phyloP scores from a whole-genome alignment of 2,888 invertebrate genomes.

The Caenorhabditis doughertyi region DNA sequence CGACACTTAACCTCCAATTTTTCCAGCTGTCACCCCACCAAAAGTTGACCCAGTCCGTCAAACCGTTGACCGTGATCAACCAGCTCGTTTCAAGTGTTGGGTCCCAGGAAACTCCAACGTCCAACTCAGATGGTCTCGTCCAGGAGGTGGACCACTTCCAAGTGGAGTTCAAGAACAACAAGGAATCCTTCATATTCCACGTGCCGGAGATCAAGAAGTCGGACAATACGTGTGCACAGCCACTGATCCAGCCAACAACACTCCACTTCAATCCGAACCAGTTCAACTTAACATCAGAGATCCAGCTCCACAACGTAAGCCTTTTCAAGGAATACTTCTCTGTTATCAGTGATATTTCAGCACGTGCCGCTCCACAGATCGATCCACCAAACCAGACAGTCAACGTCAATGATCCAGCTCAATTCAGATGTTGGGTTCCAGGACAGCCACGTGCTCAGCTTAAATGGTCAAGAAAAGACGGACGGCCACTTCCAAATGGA shows the following conservation, averaged over 20 bases:
- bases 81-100: conserved; percentile 88
- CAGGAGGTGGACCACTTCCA: conserved; percentile 69
- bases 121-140: conserved; percentile 70
- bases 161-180: conserved; percentile 71
- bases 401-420: conserved; percentile 87
- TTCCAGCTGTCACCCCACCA: conserved; percentile 63
- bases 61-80: conserved; percentile 87
- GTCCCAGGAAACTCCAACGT: conserved; percentile 80
- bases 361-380: conserved; percentile 78
- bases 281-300: conserved; percentile 64
- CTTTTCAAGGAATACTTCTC: neutral
- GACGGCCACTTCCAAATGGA: conserved; percentile 83
- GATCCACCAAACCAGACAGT: conserved; percentile 87
- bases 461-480: conserved; percentile 85
- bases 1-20: neutral
- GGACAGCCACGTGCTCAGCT: conserved; percentile 87
- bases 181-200: conserved; percentile 72
- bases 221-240: conserved; percentile 93
- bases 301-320: conserved; percentile 54
- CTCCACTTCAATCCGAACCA: conserved; percentile 68
- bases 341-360: neutral
- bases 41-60: conserved; percentile 86
- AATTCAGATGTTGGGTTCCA: conserved; percentile 87
- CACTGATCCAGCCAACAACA: conserved; percentile 83
- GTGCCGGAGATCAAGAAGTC: conserved; percentile 63